Evolutionary conservation across 2,888 invertebrate species (phyloP), one percentile per base, ranked within the genome.

Genomic region (Dorcus hopei): DNA sequence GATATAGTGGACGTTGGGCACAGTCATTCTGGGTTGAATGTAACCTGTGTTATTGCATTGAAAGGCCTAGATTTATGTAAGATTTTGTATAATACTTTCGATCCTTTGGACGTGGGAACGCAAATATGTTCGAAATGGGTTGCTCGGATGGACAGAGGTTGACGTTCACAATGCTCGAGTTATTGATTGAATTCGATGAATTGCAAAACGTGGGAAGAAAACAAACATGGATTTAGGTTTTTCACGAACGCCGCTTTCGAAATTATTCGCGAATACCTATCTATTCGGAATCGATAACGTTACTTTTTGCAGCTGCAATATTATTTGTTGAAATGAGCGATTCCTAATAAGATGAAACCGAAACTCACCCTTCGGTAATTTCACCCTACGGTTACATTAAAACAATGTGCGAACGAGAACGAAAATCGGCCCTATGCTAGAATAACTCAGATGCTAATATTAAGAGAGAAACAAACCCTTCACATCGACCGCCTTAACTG

Each of bases 121-220:
- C 63, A 65, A 65, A 65, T 65, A 65, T 65, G 65, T 64, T 61
- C 62, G 64, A 65, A 65, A 65, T 65, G 65, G 65, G 65, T 65
- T 65, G 65, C 48, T 61, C 26, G 51, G 55, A 55, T 52, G 59
- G 59, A 59, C 59, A 54, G 50, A 50, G 52, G 51, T 42, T 55
- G 59, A 59, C 59, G 52, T 45, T 39, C 41, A 38, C 45, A 41
- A 38, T 38, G 41, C 39, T 26, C 11, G 23, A 11, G 56, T 56
- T 56, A 56, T 56, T 56, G 56, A 56, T 56, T 56, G 41, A 40
- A 14, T 42, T 50, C 41, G 56, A 49, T 48, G 48, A 49, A 49
- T 48, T 55, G 49, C 55, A 41, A 40, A 55, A 49, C 48, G 55
- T 55, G 55, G 55, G 48, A 49, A 49, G 49, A 40, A 40, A 51